phyloP scores from a whole-genome alignment of 2,113 vertebrate genomes.

The Paedocypris sp. region DNA sequence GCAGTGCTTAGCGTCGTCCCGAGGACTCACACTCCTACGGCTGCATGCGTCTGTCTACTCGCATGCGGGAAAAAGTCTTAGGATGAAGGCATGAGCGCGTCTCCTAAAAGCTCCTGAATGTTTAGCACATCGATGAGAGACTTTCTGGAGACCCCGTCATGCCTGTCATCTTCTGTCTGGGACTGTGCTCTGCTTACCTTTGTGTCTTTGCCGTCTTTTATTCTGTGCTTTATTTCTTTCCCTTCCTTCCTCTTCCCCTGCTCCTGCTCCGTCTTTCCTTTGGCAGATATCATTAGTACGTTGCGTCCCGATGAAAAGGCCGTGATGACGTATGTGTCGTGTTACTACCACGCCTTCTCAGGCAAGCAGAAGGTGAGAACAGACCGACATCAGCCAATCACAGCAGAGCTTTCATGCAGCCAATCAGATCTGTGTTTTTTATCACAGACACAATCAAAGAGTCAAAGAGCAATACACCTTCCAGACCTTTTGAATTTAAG shows the following conservation, averaged over 20 bases:
- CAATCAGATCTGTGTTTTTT: too few species aligned
- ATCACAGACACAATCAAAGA: not conserved
- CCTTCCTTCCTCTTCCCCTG: constrained; percentile 21
- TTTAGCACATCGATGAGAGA: not conserved
- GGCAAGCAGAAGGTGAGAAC: constrained; percentile 98
- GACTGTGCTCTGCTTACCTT: constrained; percentile 45
- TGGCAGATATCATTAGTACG: constrained; percentile 97
- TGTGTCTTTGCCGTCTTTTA: constrained; percentile 61
- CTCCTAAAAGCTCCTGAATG: not conserved
- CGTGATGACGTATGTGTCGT: constrained; percentile 98
- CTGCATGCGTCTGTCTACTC: constrained; percentile 61
- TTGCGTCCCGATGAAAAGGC: constrained; percentile 98
- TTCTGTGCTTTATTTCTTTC: constrained; percentile 51
- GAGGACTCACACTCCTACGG: constrained; percentile 42
- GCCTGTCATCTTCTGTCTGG: constrained; percentile 30
- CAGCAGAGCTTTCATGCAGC: not conserved
- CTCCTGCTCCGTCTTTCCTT: constrained; percentile 45
- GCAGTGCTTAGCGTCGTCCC: constrained; percentile 49
- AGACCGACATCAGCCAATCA: not conserved
- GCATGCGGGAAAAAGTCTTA: constrained; percentile 65
- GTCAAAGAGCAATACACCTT: too few species aligned
- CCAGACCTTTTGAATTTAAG: too few species aligned
- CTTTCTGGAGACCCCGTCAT: constrained; percentile 7
- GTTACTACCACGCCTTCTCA: constrained; percentile 99
- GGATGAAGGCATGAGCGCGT: constrained; percentile 42